A percentile compares a stretch with the other conserved stretches of the same genome.
Conservation (phyloP, 2,888 invertebrate species). For the Poecilobothrus nobilitatus region DNA sequence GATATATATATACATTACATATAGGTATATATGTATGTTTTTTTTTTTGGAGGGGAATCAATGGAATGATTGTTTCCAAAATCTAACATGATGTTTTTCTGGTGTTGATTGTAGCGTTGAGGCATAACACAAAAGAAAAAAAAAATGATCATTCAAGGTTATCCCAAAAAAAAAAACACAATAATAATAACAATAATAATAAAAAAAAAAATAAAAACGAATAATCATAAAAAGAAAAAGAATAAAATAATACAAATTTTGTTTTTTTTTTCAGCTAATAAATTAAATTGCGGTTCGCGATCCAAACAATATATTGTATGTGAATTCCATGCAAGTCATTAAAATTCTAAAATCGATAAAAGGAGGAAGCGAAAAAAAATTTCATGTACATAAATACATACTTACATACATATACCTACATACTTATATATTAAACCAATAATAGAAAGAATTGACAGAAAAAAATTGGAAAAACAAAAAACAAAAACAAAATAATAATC, state of each 20-base stretch:
- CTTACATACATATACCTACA: too few species aligned
- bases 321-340: conserved; percentile 6
- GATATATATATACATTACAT: too few species aligned
- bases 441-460: not conserved
- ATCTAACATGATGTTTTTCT: not conserved
- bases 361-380: not conserved
- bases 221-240: not conserved
- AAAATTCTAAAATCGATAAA: conserved; percentile 2
- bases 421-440: not conserved
- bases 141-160: conserved; percentile 1
- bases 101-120: not conserved
- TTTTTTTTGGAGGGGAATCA: not conserved
- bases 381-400: too few species aligned
- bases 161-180: not conserved
- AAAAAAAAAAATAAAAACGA: not conserved
- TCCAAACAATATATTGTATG: not conserved
- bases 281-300: not conserved
- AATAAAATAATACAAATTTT: not conserved
- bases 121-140: not conserved
- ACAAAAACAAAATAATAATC: not conserved
- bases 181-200: too few species aligned
- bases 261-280: not conserved
- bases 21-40: too few species aligned
- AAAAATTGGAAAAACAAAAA: not conserved
- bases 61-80: not conserved